A percentile compares a stretch with the other conserved stretches of the same genome.
Evolutionary conservation across 2,113 vertebrate genomes (phyloP).

Genomic region (Forbesichthys agassizii): DNA sequence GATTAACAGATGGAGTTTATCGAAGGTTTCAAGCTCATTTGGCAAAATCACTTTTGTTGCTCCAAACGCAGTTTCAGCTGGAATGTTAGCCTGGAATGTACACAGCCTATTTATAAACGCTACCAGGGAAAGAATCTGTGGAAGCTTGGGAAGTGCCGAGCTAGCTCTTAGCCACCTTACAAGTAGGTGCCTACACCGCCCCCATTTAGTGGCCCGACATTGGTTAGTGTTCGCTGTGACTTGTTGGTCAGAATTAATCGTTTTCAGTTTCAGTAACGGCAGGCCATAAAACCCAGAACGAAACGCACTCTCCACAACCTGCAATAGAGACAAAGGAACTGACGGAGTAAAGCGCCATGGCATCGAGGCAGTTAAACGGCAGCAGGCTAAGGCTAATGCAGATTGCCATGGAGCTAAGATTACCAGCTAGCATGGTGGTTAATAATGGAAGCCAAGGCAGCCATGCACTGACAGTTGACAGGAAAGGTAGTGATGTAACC

Average conservation of each 20-base stretch:
- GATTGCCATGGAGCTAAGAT: conserved; percentile 68
- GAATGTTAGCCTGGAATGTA: conserved; percentile 9
- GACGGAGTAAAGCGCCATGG: neutral
- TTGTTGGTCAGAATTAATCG: neutral
- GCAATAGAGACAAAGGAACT: neutral
- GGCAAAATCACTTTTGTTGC: conserved; percentile 6
- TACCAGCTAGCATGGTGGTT: conserved; percentile 55
- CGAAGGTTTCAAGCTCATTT: conserved; percentile 4
- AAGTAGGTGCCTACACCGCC: no score
- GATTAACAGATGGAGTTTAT: conserved; percentile 34
- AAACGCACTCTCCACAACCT: neutral
- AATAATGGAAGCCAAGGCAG: conserved; percentile 56
- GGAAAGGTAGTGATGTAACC: conserved; percentile 33
- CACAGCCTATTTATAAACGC: conserved; percentile 18
- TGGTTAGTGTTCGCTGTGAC: neutral
- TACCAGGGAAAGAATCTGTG: neutral
- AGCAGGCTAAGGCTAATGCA: conserved; percentile 48
- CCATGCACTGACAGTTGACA: conserved; percentile 59
- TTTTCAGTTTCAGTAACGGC: no score
- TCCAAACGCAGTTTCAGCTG: neutral
- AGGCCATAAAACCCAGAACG: neutral
- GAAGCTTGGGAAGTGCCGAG: conserved; percentile 10
- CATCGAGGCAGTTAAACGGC: conserved; percentile 37
- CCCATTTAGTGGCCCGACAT: neutral
- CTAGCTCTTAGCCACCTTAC: conserved; percentile 30